phyloP scores from a whole-genome alignment of 2,113 vertebrate species.

The Alouatta palliata region DNA sequence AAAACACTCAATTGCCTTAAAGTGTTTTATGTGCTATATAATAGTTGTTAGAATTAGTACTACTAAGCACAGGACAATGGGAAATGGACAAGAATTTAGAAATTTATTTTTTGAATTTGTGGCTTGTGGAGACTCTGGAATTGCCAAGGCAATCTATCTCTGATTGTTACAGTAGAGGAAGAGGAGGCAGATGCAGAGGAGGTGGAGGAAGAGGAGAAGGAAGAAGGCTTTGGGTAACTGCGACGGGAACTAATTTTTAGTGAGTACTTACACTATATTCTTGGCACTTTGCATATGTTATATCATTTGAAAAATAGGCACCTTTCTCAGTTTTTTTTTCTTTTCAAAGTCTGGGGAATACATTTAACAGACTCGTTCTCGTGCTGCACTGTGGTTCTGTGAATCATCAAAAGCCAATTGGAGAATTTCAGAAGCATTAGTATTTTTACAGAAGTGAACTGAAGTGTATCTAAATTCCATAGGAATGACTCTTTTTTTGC shows the following conservation, averaged over 20 bases:
- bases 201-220: neutral
- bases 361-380: neutral
- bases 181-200: neutral
- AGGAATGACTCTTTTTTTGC: neutral
- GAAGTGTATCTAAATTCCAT: neutral
- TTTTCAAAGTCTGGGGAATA: neutral
- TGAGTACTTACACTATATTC: neutral
- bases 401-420: constrained; percentile 24
- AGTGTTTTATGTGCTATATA: neutral
- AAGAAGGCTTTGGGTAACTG: neutral
- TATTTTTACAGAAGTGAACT: constrained; percentile 37
- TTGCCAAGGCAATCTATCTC: neutral
- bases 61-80: neutral
- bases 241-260: neutral
- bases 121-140: neutral
- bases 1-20: neutral
- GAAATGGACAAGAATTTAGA: neutral
- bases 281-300: neutral
- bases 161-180: neutral
- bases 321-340: neutral
- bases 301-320: neutral
- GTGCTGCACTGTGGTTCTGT: neutral
- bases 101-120: neutral
- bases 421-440: constrained; percentile 25
- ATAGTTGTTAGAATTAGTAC: neutral